Conservation (phyloP, 2,888 invertebrate species). For the Strigamia crassipes region DNA sequence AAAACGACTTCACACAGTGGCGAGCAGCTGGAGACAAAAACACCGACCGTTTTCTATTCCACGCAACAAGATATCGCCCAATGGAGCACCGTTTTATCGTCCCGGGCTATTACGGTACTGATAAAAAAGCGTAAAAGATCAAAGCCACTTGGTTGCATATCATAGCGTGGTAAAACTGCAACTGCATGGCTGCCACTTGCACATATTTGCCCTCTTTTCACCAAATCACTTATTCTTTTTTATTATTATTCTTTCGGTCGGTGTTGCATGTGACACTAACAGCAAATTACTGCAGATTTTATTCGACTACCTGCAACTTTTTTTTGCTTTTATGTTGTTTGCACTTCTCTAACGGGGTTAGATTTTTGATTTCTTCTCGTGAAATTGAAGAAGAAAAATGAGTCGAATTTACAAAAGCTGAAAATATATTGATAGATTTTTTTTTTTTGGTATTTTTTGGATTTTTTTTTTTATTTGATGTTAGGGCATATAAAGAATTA, state of each 20-base stretch:
- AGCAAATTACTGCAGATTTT: constrained; percentile 22
- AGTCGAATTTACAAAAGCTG: background rate
- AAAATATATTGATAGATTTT: background rate
- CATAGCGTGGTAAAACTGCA: constrained; percentile 3
- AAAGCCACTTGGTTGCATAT: constrained; percentile 16
- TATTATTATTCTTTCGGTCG: constrained; percentile 31
- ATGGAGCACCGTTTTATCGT: constrained; percentile 16
- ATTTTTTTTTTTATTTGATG: background rate
- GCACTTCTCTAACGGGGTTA: too few relatives aligned
- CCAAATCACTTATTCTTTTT: constrained; percentile 40
- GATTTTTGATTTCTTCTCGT: background rate
- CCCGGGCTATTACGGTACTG: constrained; percentile 10
- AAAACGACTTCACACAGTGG: background rate
- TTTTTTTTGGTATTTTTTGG: background rate
- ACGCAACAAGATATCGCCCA: constrained; percentile 16
- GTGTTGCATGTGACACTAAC: constrained; percentile 18
- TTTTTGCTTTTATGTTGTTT: background rate
- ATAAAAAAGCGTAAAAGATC: constrained; percentile 14
- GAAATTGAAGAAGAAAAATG: constrained; percentile 6
- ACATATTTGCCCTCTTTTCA: constrained; percentile 40
- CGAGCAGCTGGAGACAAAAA: constrained; percentile 21
- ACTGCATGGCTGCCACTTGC: constrained; percentile 10
- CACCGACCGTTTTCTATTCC: constrained; percentile 8
- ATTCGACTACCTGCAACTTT: background rate
- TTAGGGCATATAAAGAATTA: constrained; percentile 1